These are phyloP conservation scores for Lamprologus tigripictilis DNA, from an alignment of 2,113 vertebrate species.

Conservation along the genomic window DNA sequence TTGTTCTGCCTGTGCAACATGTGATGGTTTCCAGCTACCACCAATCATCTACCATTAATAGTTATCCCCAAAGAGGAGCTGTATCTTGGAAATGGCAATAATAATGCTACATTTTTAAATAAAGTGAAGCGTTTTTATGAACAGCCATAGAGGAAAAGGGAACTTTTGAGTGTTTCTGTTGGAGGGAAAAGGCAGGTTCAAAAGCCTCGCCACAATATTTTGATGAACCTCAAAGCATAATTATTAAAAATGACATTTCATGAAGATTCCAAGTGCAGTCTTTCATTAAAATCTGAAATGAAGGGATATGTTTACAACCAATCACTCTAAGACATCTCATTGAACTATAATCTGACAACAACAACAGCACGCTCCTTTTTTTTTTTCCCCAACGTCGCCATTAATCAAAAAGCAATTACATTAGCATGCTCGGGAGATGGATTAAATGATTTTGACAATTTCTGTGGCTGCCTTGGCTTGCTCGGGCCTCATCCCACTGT, in stretches of 20 bases:
- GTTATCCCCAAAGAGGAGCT: background rate
- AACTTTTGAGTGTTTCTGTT: background rate
- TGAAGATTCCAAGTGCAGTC: slow-evolving; percentile 3
- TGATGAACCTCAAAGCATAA: background rate
- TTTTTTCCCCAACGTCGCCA: background rate
- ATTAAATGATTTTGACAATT: slow-evolving; percentile 64
- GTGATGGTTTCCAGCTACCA: background rate
- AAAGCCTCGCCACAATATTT: background rate
- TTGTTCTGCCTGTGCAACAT: background rate
- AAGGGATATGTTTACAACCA: slow-evolving; percentile 44
- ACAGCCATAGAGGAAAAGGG: background rate
- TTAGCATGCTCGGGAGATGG: slow-evolving; percentile 46
- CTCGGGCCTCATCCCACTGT: background rate
- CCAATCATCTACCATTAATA: background rate
- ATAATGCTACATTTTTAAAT: background rate
- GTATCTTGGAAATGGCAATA: background rate
- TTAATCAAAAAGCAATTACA: slow-evolving; percentile 69
- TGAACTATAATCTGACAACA: slow-evolving; percentile 58
- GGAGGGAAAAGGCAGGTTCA: background rate
- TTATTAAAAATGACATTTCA: slow-evolving; percentile 41
- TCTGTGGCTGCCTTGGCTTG: slow-evolving; percentile 18
- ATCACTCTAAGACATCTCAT: slow-evolving; percentile 36
- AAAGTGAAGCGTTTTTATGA: background rate
- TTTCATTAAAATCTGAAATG: slow-evolving; percentile 35
- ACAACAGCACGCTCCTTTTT: slow-evolving; percentile 4